phyloP scores from a whole-genome alignment of 1,140 invertebrate genomes.

The Hylyphantes graminicola region DNA sequence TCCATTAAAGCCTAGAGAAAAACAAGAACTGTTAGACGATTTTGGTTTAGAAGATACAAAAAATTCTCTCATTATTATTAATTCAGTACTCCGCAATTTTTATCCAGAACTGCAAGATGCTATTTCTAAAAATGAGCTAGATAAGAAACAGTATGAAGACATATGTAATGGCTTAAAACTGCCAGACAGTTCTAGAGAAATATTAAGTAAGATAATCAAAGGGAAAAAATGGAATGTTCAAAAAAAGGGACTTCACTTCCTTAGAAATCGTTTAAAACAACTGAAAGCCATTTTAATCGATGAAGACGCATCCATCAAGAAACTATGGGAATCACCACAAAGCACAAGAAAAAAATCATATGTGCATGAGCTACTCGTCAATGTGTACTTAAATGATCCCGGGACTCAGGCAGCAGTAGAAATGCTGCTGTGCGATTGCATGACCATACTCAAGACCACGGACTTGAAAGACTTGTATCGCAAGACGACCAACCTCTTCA shows the following conservation, averaged over 20 bases:
- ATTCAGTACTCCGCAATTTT: neutral
- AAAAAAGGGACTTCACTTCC: neutral
- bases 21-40: neutral
- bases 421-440: constrained; percentile 40
- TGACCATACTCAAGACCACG: constrained; percentile 2
- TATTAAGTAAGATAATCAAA: neutral
- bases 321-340: constrained; percentile 16
- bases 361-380: neutral
- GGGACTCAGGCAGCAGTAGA: constrained; percentile 26
- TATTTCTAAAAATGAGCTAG: neutral
- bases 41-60: neutral
- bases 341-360: neutral
- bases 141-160: neutral
- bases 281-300: constrained; percentile 43
- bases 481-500: constrained; percentile 27
- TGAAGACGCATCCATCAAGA: neutral
- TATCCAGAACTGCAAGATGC: neutral
- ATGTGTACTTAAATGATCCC: neutral
- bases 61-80: neutral
- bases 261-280: constrained; percentile 7
- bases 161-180: constrained; percentile 5
- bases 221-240: neutral
- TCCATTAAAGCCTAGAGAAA: neutral
- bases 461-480: constrained; percentile 11
- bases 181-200: neutral